These are phyloP conservation scores for Acrobeloides nanus DNA, from an alignment of 2,888 invertebrate species.

Conservation along the genomic window DNA sequence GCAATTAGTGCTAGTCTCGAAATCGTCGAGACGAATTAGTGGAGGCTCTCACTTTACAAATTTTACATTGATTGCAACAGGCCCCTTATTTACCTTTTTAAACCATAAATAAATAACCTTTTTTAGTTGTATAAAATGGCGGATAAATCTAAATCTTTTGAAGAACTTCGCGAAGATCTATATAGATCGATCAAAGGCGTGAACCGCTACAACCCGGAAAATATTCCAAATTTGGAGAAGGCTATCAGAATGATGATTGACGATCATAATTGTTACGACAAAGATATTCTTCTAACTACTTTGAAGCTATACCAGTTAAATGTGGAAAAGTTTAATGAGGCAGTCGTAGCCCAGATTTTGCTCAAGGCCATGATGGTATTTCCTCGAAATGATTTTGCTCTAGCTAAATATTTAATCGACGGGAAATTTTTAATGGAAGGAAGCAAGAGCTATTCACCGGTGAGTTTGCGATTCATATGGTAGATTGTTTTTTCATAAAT, in stretches of 20 bases:
- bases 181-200: constrained; percentile 47
- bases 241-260: constrained; percentile 17
- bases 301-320: constrained; percentile 91
- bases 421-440: constrained; percentile 61
- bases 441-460: no score
- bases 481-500: constrained; percentile 55
- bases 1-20: no score
- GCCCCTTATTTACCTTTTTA: no score
- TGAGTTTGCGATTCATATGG: constrained; percentile 57
- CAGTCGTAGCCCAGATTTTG: constrained; percentile 75
- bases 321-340: constrained; percentile 63
- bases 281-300: constrained; percentile 92
- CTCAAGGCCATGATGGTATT: constrained; percentile 91
- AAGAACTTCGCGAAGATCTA: constrained; percentile 32
- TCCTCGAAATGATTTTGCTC: constrained; percentile 91
- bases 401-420: constrained; percentile 90
- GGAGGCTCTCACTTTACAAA: no score
- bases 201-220: constrained; percentile 39
- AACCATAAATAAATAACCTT: no score
- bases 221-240: constrained; percentile 23
- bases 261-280: constrained; percentile 57
- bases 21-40: no score
- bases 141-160: constrained; percentile 21
- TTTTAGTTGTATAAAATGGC: no score
- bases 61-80: no score